Evolutionary conservation across 2,797 vertebrate species (phyloP).

Genomic region (Oophaga sylvatica): DNA sequence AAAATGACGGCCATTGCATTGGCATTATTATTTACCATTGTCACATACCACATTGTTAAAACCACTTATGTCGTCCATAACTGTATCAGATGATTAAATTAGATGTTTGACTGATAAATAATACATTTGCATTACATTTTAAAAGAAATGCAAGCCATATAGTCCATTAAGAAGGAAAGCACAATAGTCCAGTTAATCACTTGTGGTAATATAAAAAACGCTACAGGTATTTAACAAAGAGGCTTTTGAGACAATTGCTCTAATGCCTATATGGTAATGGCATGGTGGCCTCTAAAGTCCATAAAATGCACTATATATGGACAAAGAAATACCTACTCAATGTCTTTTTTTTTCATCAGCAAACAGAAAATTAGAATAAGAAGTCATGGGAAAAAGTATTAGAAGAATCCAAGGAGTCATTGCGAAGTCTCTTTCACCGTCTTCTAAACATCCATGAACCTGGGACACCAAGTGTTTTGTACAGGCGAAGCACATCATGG

Average conservation of each 20-base stretch:
- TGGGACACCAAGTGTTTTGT: not conserved
- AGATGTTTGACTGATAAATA: not conserved
- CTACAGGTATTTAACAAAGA: not conserved
- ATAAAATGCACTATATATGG: not conserved
- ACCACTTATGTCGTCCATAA: not conserved
- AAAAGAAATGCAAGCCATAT: not conserved
- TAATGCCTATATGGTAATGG: not conserved
- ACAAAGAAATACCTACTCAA: slow-evolving; percentile 19
- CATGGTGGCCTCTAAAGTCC: not conserved
- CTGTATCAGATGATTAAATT: not conserved
- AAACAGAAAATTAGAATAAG: slow-evolving; percentile 2
- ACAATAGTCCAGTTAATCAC: not conserved
- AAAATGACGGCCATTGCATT: not conserved
- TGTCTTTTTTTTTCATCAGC: not conserved
- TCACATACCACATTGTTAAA: not conserved
- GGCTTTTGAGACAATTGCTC: not conserved
- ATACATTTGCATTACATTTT: not conserved
- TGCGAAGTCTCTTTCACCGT: slow-evolving; percentile 7
- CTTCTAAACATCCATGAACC: slow-evolving; percentile 2
- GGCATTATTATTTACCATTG: not conserved
- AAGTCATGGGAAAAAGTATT: slow-evolving; percentile 36
- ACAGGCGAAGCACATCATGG: not conserved
- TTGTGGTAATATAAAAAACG: not conserved
- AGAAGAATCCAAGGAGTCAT: not conserved
- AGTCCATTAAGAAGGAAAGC: not conserved